phyloP scores from a whole-genome alignment of 1,140 invertebrate genomes.

The Magallana gigas region DNA sequence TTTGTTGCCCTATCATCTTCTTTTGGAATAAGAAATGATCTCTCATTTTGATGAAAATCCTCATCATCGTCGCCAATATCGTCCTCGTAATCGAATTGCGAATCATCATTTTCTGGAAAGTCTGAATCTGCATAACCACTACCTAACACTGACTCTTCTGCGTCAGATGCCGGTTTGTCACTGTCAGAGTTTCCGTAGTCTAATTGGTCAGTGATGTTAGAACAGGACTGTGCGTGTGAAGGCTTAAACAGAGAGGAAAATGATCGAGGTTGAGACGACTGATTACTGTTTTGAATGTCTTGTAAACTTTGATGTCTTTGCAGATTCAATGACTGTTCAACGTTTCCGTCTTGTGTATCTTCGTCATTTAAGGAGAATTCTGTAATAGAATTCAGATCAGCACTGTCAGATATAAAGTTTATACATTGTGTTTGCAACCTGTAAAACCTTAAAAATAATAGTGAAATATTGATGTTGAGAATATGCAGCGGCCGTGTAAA shows the following conservation, averaged over 20 bases:
- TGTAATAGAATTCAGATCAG: background rate
- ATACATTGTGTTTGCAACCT: no score
- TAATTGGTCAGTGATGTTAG: background rate
- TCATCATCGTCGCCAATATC: background rate
- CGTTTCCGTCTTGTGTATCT: background rate
- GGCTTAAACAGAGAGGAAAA: slow-evolving; percentile 1
- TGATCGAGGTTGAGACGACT: background rate
- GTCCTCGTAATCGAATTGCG: background rate
- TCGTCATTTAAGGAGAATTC: background rate
- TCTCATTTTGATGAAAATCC: background rate
- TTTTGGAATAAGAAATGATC: background rate
- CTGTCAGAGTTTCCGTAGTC: background rate
- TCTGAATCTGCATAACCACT: background rate
- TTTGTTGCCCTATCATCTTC: background rate
- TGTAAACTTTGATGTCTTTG: background rate
- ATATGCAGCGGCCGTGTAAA: no score
- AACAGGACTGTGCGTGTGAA: background rate
- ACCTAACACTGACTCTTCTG: background rate
- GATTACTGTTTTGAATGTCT: background rate
- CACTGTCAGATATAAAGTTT: no score
- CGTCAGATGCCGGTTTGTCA: background rate
- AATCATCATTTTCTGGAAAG: background rate
- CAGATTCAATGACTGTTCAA: background rate
- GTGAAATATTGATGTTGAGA: no score
- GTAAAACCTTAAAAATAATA: no score